Base-by-base conservation (phyloP, 2,888 invertebrate species). In the Habrosyne pyritoides region DNA sequence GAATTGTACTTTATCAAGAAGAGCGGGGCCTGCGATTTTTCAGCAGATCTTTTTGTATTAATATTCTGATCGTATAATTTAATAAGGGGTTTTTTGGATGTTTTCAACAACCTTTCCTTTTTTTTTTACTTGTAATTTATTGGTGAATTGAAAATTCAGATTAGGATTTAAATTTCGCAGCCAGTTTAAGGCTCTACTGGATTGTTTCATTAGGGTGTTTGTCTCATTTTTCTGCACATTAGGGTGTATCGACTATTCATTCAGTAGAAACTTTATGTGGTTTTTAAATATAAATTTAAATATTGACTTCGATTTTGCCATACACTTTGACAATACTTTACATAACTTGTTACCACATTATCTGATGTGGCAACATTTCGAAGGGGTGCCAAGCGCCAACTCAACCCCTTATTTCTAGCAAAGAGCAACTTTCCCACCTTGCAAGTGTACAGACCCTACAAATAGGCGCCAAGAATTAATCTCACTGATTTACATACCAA, bases 1-100 rank as follows among this genome's bases (percentile, higher is more conserved):
- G 77, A 80, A 83, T 83, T 82, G 82, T 79, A 83, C 83, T 81
- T 77, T 75, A 79, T 80, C 81, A 78, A 74, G 67, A 65, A 59
- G 63, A 66, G 67, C 69, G 68, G 61, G 76, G 73, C 64, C 71
- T 60, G 77, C 80, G 65, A 74, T 77, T 79, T 82, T 81, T 80
- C 69, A 71, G 73, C 73, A 73, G 76, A 77, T 70, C 69, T 71
- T 58, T 54, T 61, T 66, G 42, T 75, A 75, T 76, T 75, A 72
- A 75, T 78, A 78, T 78, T 75, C 42, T 42, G 42, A 42, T 42
- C 42, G 42, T n/a, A 42, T 42, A 42, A 42, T 42, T 42, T 42
- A 42, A 42, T 42, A 42, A 42, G 8, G 42, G 42, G n/a, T n/a
- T 42, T 42, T 42, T 42, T 42, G 42, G 42, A 42, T 42, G 42